Evolutionary conservation across 2,797 vertebrate species (phyloP).

Genomic region (Takifugu ocellatus): DNA sequence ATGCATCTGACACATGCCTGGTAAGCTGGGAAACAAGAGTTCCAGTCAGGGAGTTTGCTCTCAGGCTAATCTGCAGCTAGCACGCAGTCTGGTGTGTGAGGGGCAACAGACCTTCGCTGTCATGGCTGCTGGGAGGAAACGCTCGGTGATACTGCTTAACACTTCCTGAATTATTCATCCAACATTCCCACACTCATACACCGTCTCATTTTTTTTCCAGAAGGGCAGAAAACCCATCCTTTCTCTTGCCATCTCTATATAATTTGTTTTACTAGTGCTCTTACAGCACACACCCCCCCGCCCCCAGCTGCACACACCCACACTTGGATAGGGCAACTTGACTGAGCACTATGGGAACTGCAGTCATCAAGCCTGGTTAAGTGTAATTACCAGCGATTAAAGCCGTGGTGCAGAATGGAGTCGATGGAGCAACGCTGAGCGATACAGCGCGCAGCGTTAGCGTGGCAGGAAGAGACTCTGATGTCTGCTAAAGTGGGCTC

Average conservation of each 20-base stretch:
- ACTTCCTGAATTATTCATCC: constrained; percentile 63
- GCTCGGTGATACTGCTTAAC: constrained; percentile 29
- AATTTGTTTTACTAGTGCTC: constrained; percentile 29
- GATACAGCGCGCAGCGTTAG: constrained; percentile 24
- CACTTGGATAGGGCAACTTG: constrained; percentile 6
- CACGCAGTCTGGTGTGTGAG: constrained; percentile 44
- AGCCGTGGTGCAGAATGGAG: constrained; percentile 39
- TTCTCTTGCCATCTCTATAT: constrained; percentile 10
- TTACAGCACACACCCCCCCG: neutral
- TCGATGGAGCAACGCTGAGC: constrained; percentile 29
- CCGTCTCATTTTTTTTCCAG: constrained; percentile 43
- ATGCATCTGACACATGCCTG: too few relatives aligned
- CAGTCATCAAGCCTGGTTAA: constrained; percentile 53
- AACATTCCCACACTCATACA: constrained; percentile 38
- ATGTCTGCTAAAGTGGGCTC: constrained; percentile 28
- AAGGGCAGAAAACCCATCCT: constrained; percentile 1
- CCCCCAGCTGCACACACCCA: neutral
- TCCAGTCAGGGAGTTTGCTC: constrained; percentile 21
- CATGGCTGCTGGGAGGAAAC: constrained; percentile 45
- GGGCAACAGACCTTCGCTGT: constrained; percentile 39
- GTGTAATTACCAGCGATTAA: constrained; percentile 56
- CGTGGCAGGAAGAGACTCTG: constrained; percentile 6
- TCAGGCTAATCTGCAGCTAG: constrained; percentile 32
- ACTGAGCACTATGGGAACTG: constrained; percentile 33
- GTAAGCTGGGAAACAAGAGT: constrained; percentile 19